phyloP scores from a whole-genome alignment of 2,888 invertebrate genomes.

The Lycia hirtaria region DNA sequence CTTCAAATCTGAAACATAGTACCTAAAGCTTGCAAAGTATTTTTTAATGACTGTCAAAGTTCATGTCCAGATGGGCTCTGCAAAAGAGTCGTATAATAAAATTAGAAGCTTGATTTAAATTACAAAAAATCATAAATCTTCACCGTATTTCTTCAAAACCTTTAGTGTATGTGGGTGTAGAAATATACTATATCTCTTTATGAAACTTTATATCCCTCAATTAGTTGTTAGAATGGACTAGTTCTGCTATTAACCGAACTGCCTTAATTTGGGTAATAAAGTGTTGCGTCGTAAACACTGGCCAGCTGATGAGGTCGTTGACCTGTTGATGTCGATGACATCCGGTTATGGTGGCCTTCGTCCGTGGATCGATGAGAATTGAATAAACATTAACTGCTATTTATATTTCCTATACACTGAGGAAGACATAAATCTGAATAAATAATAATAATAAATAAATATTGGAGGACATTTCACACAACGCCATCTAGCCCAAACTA shows the following conservation, averaged over 20 bases:
- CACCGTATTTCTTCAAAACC: too few relatives aligned
- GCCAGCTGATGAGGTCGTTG: conserved; percentile 53
- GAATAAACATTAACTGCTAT: conserved; percentile 1
- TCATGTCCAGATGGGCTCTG: too few relatives aligned
- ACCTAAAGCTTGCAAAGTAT: too few relatives aligned
- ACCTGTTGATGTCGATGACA: conserved; percentile 47
- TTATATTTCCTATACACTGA: neutral
- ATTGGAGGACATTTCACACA: too few relatives aligned
- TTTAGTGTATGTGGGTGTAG: neutral
- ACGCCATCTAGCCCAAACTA: too few relatives aligned
- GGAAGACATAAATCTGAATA: too few relatives aligned
- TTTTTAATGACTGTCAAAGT: too few relatives aligned
- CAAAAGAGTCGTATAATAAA: too few relatives aligned
- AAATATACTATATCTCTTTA: conserved; percentile 6
- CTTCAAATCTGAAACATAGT: too few relatives aligned
- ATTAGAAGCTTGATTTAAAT: neutral
- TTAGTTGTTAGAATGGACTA: conserved; percentile 38
- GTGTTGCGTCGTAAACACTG: conserved; percentile 37
- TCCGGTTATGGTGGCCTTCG: conserved; percentile 39
- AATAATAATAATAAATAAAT: too few relatives aligned
- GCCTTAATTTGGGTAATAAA: conserved; percentile 36
- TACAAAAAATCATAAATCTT: too few relatives aligned
- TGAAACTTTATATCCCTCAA: conserved; percentile 26
- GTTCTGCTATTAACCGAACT: conserved; percentile 36
- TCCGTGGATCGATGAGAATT: conserved; percentile 43